Conservation (phyloP, 2,888 invertebrate species). For the Amorpha juglandis region DNA sequence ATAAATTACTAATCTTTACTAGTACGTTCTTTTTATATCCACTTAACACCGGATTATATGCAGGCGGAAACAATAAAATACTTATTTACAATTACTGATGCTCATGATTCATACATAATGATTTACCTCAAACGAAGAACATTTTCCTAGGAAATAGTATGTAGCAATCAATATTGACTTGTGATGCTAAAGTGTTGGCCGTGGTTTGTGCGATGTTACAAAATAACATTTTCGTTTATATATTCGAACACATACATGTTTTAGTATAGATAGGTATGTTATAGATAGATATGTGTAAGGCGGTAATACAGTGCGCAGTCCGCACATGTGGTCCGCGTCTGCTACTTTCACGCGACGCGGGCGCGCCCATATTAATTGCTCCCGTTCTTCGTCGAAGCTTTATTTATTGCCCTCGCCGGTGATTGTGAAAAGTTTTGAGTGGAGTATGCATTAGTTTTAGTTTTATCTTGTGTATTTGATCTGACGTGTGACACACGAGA, state of each 20-base stretch:
- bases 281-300: constrained; percentile 16
- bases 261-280: no score
- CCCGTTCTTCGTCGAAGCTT: constrained; percentile 82
- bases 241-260: background rate
- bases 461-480: constrained; percentile 77
- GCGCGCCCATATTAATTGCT: constrained; percentile 84
- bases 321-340: constrained; percentile 65
- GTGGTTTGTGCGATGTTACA: background rate
- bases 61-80: constrained; percentile 4
- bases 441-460: constrained; percentile 80
- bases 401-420: constrained; percentile 80
- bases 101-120: constrained; percentile 7
- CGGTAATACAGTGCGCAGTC: constrained; percentile 31
- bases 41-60: background rate
- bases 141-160: background rate
- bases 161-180: background rate
- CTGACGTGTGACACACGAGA: constrained; percentile 76
- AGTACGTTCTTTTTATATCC: background rate
- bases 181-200: background rate
- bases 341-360: constrained; percentile 76
- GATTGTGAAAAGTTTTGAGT: constrained; percentile 81
- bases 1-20: background rate
- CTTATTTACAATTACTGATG: constrained; percentile 25
- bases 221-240: constrained; percentile 2
- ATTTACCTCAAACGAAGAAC: background rate